Conservation (phyloP, 2,888 invertebrate genomes). For the Parelbella ahira region DNA sequence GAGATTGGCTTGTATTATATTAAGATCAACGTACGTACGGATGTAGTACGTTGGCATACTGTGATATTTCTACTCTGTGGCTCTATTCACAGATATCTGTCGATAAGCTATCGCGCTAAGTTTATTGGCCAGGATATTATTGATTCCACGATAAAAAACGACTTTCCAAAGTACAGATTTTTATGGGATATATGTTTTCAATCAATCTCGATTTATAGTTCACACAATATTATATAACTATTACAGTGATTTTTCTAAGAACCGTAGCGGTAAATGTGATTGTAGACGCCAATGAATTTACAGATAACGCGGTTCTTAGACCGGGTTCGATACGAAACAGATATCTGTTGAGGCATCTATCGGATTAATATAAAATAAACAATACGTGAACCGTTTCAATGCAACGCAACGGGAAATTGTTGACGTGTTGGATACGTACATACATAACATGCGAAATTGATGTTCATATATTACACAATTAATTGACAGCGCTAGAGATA, state of each 20-base stretch:
- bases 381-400: too few species aligned
- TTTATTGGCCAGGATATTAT: slow-evolving; percentile 65
- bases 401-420: too few species aligned
- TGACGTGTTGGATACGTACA: too few species aligned
- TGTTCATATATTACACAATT: slow-evolving; percentile 4
- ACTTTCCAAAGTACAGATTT: slow-evolving; percentile 65
- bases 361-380: slow-evolving; percentile 6
- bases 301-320: too few species aligned
- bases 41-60: too few species aligned
- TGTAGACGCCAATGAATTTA: too few species aligned
- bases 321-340: slow-evolving; percentile 5
- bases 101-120: slow-evolving; percentile 43
- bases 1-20: too few species aligned
- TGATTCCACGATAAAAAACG: slow-evolving; percentile 64
- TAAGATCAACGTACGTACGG: too few species aligned
- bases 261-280: too few species aligned
- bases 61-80: slow-evolving; percentile 39
- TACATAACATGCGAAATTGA: slow-evolving; percentile 2
- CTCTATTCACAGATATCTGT: slow-evolving; percentile 43
- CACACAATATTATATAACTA: too few species aligned
- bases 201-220: slow-evolving; percentile 25
- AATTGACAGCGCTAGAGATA: slow-evolving; percentile 11
- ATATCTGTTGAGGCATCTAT: slow-evolving; percentile 6
- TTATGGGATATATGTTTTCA: slow-evolving; percentile 40
- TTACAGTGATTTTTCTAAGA: too few species aligned